These are phyloP conservation scores for Chaenodraco wilsoni DNA, from an alignment of 2,797 vertebrate genomes.

Conservation along the genomic window DNA sequence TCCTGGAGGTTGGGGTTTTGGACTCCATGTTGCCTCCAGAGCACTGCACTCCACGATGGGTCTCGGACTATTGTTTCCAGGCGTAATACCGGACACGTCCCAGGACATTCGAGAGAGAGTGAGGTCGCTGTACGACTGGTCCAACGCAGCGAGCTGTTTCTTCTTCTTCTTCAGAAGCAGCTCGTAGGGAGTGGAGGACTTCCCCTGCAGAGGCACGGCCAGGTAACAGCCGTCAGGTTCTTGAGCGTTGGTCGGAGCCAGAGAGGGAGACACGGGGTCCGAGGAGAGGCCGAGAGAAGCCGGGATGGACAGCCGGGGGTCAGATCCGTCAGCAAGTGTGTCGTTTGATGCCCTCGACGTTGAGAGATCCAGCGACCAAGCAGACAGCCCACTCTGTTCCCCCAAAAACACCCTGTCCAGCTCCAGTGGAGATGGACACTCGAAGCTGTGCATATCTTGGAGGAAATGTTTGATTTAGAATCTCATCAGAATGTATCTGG, in stretches of 20 bases:
- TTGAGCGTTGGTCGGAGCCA: conserved; percentile 28
- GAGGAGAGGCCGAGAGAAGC: conserved; percentile 41
- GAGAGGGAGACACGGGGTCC: conserved; percentile 58
- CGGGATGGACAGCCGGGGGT: conserved; percentile 32
- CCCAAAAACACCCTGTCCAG: conserved; percentile 75
- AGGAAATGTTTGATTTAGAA: background rate
- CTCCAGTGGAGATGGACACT: conserved; percentile 69
- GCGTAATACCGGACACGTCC: conserved; percentile 86
- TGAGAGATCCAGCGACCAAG: conserved; percentile 66
- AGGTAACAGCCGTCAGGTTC: conserved; percentile 35
- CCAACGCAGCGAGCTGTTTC: conserved; percentile 50
- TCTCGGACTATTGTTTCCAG: conserved; percentile 69
- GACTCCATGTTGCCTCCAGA: conserved; percentile 75
- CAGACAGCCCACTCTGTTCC: conserved; percentile 72
- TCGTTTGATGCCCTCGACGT: conserved; percentile 54
- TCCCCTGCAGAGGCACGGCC: conserved; percentile 51
- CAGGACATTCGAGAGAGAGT: conserved; percentile 72
- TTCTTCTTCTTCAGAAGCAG: conserved; percentile 56
- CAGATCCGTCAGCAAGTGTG: conserved; percentile 52
- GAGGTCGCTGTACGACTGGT: conserved; percentile 62
- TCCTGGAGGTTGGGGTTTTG: conserved; percentile 54
- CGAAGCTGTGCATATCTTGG: conserved; percentile 71
- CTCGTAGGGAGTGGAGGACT: conserved; percentile 84
- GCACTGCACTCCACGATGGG: conserved; percentile 66
- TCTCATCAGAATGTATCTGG: background rate